phyloP scores from a whole-genome alignment of 2,113 vertebrate genomes.

The Myiozetetes cayanensis region DNA sequence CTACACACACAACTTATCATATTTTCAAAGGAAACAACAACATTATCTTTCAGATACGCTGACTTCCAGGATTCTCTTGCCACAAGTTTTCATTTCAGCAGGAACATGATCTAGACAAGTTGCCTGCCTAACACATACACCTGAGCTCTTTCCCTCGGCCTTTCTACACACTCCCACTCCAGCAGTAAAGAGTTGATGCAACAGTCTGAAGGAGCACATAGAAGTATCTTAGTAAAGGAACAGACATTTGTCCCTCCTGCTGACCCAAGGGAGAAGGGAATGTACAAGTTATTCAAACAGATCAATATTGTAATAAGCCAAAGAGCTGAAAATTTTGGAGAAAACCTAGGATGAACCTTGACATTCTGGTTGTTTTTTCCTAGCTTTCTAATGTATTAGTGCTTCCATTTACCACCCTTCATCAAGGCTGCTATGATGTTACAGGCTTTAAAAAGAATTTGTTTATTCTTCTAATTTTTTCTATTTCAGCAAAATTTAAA shows the following conservation, averaged over 20 bases:
- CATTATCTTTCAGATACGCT: accelerated
- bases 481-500: neutral
- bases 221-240: neutral
- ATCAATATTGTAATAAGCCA: neutral
- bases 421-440: neutral
- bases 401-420: neutral
- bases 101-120: neutral
- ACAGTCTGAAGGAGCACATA: neutral
- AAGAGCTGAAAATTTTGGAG: neutral
- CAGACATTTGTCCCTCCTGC: neutral
- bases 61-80: neutral
- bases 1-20: neutral
- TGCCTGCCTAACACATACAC: neutral
- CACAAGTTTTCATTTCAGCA: neutral
- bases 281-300: neutral
- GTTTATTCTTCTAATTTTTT: neutral
- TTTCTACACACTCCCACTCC: neutral
- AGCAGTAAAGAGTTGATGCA: neutral
- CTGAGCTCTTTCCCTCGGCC: neutral
- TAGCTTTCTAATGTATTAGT: neutral
- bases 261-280: neutral
- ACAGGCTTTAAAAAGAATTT: neutral
- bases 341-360: neutral
- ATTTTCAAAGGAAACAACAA: neutral
- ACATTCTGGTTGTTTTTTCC: neutral